phyloP scores from a whole-genome alignment of 2,888 invertebrate genomes.

The Drosophila siamana region DNA sequence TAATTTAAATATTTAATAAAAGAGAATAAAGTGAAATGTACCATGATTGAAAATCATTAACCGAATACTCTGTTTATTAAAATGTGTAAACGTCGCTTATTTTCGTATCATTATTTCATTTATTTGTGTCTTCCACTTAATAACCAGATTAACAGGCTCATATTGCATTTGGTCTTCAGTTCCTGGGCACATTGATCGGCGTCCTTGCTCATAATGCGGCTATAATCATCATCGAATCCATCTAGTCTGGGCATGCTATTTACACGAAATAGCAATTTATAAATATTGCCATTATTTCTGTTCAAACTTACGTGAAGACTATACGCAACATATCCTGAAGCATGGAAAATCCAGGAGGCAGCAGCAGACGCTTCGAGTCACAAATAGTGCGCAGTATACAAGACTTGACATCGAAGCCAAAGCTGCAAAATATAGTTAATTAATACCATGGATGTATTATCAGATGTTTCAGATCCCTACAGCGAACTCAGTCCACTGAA shows the following conservation, averaged over 20 bases:
- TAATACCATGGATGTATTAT: not conserved
- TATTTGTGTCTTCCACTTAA: slow-evolving; percentile 54
- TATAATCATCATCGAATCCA: slow-evolving; percentile 63
- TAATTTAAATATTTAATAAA: no score
- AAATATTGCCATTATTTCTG: not conserved
- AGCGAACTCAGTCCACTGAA: slow-evolving; percentile 72
- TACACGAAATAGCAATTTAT: not conserved
- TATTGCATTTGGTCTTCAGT: slow-evolving; percentile 62
- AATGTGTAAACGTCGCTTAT: not conserved
- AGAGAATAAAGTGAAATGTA: no score
- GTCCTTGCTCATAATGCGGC: slow-evolving; percentile 47
- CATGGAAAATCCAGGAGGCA: slow-evolving; percentile 88
- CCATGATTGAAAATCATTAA: no score
- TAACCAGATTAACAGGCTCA: slow-evolving; percentile 66
- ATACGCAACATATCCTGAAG: slow-evolving; percentile 89
- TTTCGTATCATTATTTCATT: not conserved
- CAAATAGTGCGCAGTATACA: slow-evolving; percentile 90
- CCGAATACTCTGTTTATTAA: not conserved
- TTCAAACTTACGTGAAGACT: slow-evolving; percentile 87
- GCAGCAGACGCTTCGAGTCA: slow-evolving; percentile 87
- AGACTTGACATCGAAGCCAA: slow-evolving; percentile 79
- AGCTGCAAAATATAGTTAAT: slow-evolving; percentile 43
- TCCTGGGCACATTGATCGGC: slow-evolving; percentile 51
- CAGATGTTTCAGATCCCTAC: slow-evolving; percentile 56
- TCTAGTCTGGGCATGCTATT: slow-evolving; percentile 63